Evolutionary conservation across 2,888 invertebrate genomes (phyloP).

Genomic region (Polymixis lichenea): DNA sequence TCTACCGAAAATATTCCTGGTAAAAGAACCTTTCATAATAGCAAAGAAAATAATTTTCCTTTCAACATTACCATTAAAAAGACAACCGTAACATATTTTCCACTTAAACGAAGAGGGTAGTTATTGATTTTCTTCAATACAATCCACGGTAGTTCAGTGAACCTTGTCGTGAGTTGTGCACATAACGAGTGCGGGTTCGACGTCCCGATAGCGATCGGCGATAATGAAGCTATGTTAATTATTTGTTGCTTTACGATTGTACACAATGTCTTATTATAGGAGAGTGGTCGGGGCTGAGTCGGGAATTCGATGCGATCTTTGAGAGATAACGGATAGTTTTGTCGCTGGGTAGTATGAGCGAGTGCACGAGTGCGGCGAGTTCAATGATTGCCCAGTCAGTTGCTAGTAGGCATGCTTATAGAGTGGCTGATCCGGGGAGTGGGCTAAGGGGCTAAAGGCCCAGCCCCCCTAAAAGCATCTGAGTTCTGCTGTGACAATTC

Average conservation of each 20-base stretch:
- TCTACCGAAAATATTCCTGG: background rate
- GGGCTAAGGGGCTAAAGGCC: too few relatives aligned
- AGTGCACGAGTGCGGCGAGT: too few relatives aligned
- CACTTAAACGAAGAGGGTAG: constrained; percentile 36
- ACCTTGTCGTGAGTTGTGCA: constrained; percentile 59
- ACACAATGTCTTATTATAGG: constrained; percentile 52
- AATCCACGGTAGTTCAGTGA: constrained; percentile 61
- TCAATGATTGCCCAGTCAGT: too few relatives aligned
- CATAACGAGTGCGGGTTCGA: constrained; percentile 60
- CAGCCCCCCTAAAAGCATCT: too few relatives aligned
- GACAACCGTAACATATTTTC: constrained; percentile 41
- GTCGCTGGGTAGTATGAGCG: too few relatives aligned
- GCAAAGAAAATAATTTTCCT: constrained; percentile 12
- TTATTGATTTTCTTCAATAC: constrained; percentile 62
- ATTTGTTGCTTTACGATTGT: constrained; percentile 24
- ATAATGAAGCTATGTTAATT: constrained; percentile 61
- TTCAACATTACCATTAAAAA: constrained; percentile 16
- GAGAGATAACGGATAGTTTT: background rate
- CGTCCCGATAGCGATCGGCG: constrained; percentile 53
- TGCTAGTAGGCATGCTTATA: too few relatives aligned
- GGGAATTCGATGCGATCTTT: constrained; percentile 23
- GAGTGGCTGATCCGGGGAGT: too few relatives aligned
- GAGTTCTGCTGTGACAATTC: too few relatives aligned
- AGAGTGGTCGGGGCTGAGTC: background rate
- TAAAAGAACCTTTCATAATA: background rate